Conservation (phyloP, 2,113 vertebrate species). For the Corythoichthys intestinalis region DNA sequence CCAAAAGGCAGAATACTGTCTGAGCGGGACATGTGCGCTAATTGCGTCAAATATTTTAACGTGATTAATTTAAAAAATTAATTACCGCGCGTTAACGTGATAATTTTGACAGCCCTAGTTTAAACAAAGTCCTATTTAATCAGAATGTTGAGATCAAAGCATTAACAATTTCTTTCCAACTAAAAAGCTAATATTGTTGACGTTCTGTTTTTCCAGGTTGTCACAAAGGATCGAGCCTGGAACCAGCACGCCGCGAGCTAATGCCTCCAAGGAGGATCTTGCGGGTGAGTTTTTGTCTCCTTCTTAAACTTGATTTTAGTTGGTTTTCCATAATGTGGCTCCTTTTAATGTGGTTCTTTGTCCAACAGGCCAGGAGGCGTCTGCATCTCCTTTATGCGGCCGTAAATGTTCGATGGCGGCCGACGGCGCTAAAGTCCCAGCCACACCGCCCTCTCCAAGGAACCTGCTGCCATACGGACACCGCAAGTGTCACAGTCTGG, state of each 20-base stretch:
- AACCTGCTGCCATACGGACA: conserved; percentile 91
- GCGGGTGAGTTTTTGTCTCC: conserved; percentile 70
- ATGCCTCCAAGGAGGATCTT: conserved; percentile 91
- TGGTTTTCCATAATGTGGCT: background rate
- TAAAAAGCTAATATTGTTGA: background rate
- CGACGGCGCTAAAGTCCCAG: conserved; percentile 82
- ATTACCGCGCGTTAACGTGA: no score
- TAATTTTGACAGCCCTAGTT: no score
- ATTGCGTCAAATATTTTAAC: no score
- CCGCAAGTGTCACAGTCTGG: conserved; percentile 96
- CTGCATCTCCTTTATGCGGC: conserved; percentile 85
- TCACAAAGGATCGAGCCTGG: conserved; percentile 97
- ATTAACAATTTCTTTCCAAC: background rate
- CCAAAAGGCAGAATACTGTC: no score
- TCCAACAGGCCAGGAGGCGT: conserved; percentile 80
- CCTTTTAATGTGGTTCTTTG: background rate
- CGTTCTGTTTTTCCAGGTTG: conserved; percentile 72
- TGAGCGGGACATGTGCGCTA: no score
- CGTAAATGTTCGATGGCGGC: conserved; percentile 75
- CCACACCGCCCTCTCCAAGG: conserved; percentile 88
- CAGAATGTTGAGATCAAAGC: no score
- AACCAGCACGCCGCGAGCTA: conserved; percentile 88
- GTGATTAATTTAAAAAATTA: no score
- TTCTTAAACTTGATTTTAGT: background rate
- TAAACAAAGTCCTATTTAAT: no score